Evolutionary conservation across 2,888 invertebrate species (phyloP).

Genomic region (Congeria kusceri): DNA sequence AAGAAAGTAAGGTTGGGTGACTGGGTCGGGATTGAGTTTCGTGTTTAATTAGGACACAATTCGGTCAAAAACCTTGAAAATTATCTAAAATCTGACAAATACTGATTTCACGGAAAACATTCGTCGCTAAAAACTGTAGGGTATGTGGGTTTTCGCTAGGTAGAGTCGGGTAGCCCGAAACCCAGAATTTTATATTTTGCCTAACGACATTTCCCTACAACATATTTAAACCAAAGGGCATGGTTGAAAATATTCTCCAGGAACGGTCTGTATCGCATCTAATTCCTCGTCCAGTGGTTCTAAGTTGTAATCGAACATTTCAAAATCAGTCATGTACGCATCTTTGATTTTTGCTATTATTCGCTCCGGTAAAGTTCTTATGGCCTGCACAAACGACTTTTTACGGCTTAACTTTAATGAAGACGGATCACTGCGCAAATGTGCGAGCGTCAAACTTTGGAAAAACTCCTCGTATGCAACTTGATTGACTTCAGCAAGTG

Average conservation of each 20-base stretch:
- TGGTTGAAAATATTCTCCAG: neutral
- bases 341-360: slow-evolving; percentile 35
- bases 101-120: no score
- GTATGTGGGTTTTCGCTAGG: no score
- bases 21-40: no score
- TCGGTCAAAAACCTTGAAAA: no score
- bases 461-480: slow-evolving; percentile 20
- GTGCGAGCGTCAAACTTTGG: slow-evolving; percentile 3
- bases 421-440: slow-evolving; percentile 3
- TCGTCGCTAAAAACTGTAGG: no score
- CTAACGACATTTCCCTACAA: no score
- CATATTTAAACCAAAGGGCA: neutral
- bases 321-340: slow-evolving; percentile 58
- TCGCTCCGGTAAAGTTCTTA: slow-evolving; percentile 21
- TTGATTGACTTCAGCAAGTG: neutral
- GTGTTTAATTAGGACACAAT: no score
- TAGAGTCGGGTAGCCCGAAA: no score
- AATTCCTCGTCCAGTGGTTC: neutral
- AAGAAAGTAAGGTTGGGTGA: no score
- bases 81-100: no score
- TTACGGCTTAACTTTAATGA: slow-evolving; percentile 2
- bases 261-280: neutral
- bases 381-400: slow-evolving; percentile 44
- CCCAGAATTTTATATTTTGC: no score
- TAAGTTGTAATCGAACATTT: slow-evolving; percentile 61